Percentiles rank a stretch among this genome's conserved stretches.
These are phyloP conservation scores for Morus bassanus DNA, from an alignment of 2,797 vertebrate genomes.

Conservation along the genomic window DNA sequence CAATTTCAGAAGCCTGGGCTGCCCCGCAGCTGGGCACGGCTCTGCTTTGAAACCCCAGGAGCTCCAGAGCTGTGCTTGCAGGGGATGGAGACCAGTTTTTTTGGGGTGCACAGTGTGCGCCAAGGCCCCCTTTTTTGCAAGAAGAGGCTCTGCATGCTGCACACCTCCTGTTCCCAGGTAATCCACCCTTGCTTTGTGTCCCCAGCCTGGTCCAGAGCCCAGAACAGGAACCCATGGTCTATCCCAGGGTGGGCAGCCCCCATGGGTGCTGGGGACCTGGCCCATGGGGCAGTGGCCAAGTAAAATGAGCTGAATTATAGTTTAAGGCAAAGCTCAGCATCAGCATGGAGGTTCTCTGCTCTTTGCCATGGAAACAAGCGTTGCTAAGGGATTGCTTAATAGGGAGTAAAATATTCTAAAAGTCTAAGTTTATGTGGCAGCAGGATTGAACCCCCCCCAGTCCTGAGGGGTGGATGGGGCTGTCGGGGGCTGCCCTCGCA, in stretches of 20 bases:
- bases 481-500: background rate
- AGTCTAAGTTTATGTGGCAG: background rate
- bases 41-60: background rate
- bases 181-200: background rate
- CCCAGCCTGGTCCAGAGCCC: no score
- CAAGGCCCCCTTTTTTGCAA: background rate
- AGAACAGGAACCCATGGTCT: background rate
- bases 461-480: background rate
- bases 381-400: slow-evolving; percentile 9
- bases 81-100: background rate
- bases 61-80: background rate
- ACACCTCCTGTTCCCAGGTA: background rate
- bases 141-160: background rate
- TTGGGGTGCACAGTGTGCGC: background rate
- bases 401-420: background rate
- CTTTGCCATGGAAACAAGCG: slow-evolving; percentile 33
- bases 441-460: background rate
- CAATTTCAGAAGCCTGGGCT: background rate
- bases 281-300: background rate
- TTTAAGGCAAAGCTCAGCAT: background rate
- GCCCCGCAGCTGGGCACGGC: background rate
- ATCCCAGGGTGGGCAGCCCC: background rate
- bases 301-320: background rate
- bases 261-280: background rate
- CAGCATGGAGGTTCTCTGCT: background rate